Evolutionary conservation across 2,797 vertebrate genomes (phyloP).

Genomic region (Falco cherrug): DNA sequence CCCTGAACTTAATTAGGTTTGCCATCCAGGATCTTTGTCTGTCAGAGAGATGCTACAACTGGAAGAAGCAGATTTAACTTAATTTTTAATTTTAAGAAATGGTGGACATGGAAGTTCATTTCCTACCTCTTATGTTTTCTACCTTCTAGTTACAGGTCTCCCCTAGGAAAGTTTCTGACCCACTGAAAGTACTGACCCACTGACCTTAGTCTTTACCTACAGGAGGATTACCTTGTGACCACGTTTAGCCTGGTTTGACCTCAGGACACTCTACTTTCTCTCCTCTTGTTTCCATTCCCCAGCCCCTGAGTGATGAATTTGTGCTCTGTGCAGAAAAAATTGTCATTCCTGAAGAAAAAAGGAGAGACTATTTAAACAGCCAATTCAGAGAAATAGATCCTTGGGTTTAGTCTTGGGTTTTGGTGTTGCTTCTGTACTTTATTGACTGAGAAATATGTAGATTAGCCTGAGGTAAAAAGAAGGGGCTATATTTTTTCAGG

Average conservation of each 20-base stretch:
- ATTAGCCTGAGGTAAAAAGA: background rate
- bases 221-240: background rate
- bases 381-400: background rate
- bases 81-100: background rate
- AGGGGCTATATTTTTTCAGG: background rate
- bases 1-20: background rate
- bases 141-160: background rate
- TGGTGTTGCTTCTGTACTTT: background rate
- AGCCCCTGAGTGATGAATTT: background rate
- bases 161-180: background rate
- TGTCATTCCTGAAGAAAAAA: background rate
- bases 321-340: background rate
- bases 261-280: background rate
- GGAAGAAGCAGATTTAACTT: background rate
- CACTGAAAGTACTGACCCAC: background rate
- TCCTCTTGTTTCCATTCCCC: background rate
- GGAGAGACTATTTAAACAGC: background rate
- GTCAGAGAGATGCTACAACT: background rate
- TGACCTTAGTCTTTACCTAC: background rate
- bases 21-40: background rate
- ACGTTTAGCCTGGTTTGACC: background rate
- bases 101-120: background rate
- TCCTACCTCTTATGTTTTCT: background rate
- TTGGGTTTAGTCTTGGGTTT: background rate
- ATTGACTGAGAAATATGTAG: background rate